These are phyloP conservation scores for Nymphalis urticae DNA, from an alignment of 2,888 invertebrate species.

Conservation along the genomic window DNA sequence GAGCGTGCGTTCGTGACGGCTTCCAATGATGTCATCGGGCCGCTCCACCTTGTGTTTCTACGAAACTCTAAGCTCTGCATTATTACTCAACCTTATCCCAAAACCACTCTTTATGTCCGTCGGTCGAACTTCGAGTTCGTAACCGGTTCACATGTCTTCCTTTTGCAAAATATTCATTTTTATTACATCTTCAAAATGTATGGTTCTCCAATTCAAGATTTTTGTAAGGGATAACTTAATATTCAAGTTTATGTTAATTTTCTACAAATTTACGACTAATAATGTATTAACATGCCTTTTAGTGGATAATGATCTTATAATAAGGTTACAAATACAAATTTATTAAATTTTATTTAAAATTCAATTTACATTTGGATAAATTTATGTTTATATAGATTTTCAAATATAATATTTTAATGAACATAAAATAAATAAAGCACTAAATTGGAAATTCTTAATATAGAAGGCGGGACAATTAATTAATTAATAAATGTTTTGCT, in stretches of 20 bases:
- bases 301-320: not conserved
- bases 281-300: not conserved
- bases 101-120: constrained; percentile 57
- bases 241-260: constrained; percentile 17
- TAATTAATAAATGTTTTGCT: no score
- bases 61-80: constrained; percentile 68
- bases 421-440: no score
- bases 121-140: constrained; percentile 57
- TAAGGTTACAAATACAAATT: no score
- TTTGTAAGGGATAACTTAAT: constrained; percentile 20
- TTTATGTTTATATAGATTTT: no score
- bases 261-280: constrained; percentile 5
- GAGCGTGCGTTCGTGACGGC: constrained; percentile 57
- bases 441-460: no score
- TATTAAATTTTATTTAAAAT: no score
- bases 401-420: no score
- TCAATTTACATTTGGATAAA: no score
- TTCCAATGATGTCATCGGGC: constrained; percentile 69
- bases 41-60: constrained; percentile 66
- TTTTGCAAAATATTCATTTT: constrained; percentile 45
- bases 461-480: no score
- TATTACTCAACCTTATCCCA: constrained; percentile 63
- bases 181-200: constrained; percentile 38
- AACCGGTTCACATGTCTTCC: constrained; percentile 65
- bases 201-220: constrained; percentile 17